Evolutionary conservation across 2,888 invertebrate genomes (phyloP), one percentile per base, ranked within the genome.

Genomic region (Linyphia triangularis): DNA sequence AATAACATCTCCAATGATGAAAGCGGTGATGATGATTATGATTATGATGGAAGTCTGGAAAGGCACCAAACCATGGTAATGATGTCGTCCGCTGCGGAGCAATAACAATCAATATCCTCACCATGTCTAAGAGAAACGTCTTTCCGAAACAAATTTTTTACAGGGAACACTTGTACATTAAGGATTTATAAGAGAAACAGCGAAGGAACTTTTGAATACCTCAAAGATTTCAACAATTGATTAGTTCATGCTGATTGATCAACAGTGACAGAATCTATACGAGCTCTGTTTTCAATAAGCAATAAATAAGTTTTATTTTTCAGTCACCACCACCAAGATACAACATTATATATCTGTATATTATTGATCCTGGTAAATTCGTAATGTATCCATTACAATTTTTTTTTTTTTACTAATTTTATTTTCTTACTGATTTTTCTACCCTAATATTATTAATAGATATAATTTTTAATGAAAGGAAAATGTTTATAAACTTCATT

Each of bases 51-150:
- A 33, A 9, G 9, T 33, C 33, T 26, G 70, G 37, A 43, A 65
- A 77, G 9, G 43, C 65, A 78, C 19, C 51, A n/a, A 13, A 16
- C 10, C 57, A 30, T 79, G 57, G 30, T 81, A 61, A 37, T 40
- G 81, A 70, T 59, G 59, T 33, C 70, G 59, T 70, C 57, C 82
- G 16, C 70, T 40, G 69, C 13, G 2, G 70, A 28, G 72, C 43
- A 28, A 83, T 83, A 83, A 72, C 82, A 72, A 83, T 83, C 72
- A 83, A 83, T 83, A 72, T 73, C 16, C 28, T 63, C 19, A 26
- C 37, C 28, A 33, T 70, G 40, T 83, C 51, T 40, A 37, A 51
- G 63, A 81, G 16, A 33, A 10, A 2, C 51, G 16, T 51, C n/a
- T 51, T 51, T 51, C 16, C 51, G 51, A 51, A 51, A 51, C 51